phyloP scores from a whole-genome alignment of 2,888 invertebrate species.

The Zelleria hepariella region DNA sequence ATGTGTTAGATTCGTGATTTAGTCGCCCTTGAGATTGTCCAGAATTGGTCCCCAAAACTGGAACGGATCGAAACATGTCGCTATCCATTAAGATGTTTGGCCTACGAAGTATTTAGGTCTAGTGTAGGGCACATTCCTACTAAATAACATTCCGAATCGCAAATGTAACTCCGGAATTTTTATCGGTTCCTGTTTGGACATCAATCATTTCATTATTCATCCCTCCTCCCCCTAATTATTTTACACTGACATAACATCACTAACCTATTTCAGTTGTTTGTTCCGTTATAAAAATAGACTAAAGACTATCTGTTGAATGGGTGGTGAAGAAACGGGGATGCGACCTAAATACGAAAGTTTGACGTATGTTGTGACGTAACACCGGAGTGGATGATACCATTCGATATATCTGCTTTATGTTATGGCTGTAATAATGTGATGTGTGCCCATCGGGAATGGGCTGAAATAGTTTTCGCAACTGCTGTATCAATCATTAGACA shows the following conservation, averaged over 20 bases:
- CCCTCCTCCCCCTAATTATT: slow-evolving; percentile 6
- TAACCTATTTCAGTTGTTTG: slow-evolving; percentile 6
- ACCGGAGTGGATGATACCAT: not conserved
- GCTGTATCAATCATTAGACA: not conserved
- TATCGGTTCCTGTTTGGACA: not conserved
- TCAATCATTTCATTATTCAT: slow-evolving; percentile 14
- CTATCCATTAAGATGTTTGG: too few species aligned
- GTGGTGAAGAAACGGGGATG: slow-evolving; percentile 8
- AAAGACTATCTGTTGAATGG: not conserved
- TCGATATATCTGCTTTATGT: slow-evolving; percentile 1
- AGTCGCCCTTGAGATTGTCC: too few species aligned
- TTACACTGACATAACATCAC: slow-evolving; percentile 2
- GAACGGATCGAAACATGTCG: too few species aligned
- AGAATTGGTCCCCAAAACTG: too few species aligned
- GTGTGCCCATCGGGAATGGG: not conserved
- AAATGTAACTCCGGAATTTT: not conserved
- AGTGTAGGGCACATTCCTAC: not conserved
- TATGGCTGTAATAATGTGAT: not conserved
- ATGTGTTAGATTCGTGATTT: too few species aligned
- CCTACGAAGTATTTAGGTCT: not conserved
- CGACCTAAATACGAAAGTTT: slow-evolving; percentile 9
- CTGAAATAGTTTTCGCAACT: not conserved
- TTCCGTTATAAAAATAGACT: not conserved
- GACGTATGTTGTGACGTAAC: slow-evolving; percentile 9
- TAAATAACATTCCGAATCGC: not conserved